Conservation (phyloP, 1,140 invertebrate genomes). For the Parasteatoda tepidariorum region DNA sequence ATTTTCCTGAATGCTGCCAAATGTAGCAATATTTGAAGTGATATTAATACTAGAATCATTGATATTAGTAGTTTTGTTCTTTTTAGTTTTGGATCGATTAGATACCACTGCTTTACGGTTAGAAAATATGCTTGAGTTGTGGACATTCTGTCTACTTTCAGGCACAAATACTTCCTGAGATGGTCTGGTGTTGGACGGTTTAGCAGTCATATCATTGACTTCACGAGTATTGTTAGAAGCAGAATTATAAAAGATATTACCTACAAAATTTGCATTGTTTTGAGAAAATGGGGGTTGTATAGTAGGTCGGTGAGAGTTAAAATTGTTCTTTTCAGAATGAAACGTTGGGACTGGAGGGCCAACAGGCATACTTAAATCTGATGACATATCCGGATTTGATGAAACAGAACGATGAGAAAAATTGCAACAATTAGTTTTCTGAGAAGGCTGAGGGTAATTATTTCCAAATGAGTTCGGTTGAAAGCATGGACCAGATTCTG, state of each 20-base stretch:
- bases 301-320: conserved; percentile 15
- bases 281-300: conserved; percentile 34
- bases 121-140: conserved; percentile 19
- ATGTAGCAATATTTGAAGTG: conserved; percentile 20
- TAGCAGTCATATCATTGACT: conserved; percentile 40
- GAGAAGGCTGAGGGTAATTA: conserved; percentile 38
- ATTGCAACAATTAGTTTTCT: conserved; percentile 43
- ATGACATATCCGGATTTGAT: not conserved
- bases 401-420: conserved; percentile 26
- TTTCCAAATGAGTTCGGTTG: conserved; percentile 30
- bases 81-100: conserved; percentile 43
- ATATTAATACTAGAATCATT: conserved; percentile 34
- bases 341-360: conserved; percentile 30
- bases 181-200: conserved; percentile 44
- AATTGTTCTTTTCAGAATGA: conserved; percentile 36
- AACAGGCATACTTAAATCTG: conserved; percentile 36
- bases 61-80: not conserved
- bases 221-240: conserved; percentile 1
- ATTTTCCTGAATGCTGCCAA: not conserved
- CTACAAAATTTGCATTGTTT: conserved; percentile 37
- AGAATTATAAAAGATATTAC: conserved; percentile 49
- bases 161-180: conserved; percentile 55
- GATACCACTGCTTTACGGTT: conserved; percentile 34
- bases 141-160: conserved; percentile 43
- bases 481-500: conserved; percentile 29